Percentiles rank a stretch among this genome's conserved stretches.
Evolutionary conservation across 2,888 invertebrate genomes (phyloP).

Genomic region (Gerris lacustris): DNA sequence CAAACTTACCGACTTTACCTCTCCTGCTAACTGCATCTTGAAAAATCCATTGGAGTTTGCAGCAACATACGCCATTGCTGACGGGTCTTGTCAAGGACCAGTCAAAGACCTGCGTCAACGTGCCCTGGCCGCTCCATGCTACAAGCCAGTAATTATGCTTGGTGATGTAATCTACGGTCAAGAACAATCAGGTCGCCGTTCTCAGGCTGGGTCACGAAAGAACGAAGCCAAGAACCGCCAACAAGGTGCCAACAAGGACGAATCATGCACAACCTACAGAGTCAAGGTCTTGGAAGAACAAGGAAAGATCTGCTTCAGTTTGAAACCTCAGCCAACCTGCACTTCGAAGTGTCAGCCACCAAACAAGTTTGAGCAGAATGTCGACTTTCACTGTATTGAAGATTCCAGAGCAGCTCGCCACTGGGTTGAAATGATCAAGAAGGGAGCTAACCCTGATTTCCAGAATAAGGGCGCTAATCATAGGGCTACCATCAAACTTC

Average conservation of each 20-base stretch:
- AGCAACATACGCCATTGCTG: conserved; percentile 44
- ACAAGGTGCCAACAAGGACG: conserved; percentile 41
- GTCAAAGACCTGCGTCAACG: conserved; percentile 35
- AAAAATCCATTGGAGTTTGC: conserved; percentile 43
- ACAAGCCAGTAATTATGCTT: conserved; percentile 5
- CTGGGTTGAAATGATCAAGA: conserved; percentile 35
- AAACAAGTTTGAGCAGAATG: conserved; percentile 39
- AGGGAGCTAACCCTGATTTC: conserved; percentile 42
- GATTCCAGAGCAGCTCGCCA: conserved; percentile 38
- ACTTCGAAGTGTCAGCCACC: conserved; percentile 40
- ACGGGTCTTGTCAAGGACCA: conserved; percentile 23
- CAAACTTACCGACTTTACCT: conserved; percentile 45
- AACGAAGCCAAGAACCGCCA: conserved; percentile 26
- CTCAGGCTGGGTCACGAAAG: conserved; percentile 2
- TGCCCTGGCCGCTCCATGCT: conserved; percentile 29
- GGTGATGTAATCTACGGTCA: conserved; percentile 20
- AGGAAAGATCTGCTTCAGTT: conserved; percentile 50
- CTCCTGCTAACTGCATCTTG: conserved; percentile 45
- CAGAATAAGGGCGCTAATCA: conserved; percentile 38
- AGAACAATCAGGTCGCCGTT: conserved; percentile 26
- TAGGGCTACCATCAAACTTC: conserved; percentile 35
- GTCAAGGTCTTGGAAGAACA: conserved; percentile 38
- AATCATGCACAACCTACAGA: conserved; percentile 27
- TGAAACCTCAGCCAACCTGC: conserved; percentile 45
- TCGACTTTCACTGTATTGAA: conserved; percentile 38